A percentile compares a stretch with the other conserved stretches of the same genome.
phyloP scores from a whole-genome alignment of 2,888 invertebrate species.

The Thalpophila matura region DNA sequence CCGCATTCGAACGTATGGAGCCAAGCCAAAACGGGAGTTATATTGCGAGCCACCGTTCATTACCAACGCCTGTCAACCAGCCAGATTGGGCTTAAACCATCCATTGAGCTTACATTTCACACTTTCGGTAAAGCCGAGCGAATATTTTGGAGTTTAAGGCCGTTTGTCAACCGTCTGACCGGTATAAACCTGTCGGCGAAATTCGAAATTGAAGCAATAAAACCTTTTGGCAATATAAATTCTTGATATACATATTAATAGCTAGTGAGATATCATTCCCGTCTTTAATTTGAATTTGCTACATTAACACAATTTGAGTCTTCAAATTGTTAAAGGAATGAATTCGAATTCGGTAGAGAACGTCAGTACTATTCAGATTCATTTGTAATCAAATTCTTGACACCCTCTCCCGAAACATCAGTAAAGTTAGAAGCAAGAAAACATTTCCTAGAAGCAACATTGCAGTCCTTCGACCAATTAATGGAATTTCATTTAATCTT shows the following conservation, averaged over 20 bases:
- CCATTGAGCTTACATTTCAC: constrained; percentile 52
- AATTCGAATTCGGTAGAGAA: no score
- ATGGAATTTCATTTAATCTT: not conserved
- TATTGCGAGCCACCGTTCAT: constrained; percentile 65
- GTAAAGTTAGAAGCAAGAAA: not conserved
- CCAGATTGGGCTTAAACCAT: constrained; percentile 68
- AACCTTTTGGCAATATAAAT: constrained; percentile 37
- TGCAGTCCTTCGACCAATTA: not conserved
- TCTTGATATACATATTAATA: constrained; percentile 35
- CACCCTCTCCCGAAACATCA: not conserved
- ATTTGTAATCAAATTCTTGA: no score
- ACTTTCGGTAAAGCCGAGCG: constrained; percentile 37
- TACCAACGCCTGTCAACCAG: constrained; percentile 68
- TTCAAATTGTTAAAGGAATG: constrained; percentile 1
- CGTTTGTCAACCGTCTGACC: constrained; percentile 48
- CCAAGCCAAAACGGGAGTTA: constrained; percentile 67
- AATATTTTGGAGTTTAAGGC: constrained; percentile 47
- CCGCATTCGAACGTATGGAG: constrained; percentile 67
- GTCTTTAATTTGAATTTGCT: constrained; percentile 8
- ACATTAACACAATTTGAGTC: not conserved
- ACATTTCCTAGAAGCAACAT: not conserved
- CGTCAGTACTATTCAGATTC: constrained; percentile 7
- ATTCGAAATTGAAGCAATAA: constrained; percentile 46
- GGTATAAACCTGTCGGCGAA: constrained; percentile 48
- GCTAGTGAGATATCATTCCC: constrained; percentile 5